Conservation (phyloP, 2,888 invertebrate species). For the Tenthredo distinguenda region DNA sequence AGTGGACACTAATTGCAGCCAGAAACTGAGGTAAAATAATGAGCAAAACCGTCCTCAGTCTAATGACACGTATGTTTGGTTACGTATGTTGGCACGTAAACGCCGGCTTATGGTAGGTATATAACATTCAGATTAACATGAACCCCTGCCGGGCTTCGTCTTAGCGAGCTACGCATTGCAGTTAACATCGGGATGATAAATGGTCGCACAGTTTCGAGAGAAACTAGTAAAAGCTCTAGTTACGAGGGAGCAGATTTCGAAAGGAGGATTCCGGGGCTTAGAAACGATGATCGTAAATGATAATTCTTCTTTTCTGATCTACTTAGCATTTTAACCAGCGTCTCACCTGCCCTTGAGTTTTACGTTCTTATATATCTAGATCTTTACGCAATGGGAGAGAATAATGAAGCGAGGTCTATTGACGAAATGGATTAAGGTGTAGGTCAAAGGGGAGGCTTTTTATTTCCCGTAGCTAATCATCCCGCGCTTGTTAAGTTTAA, state of each 20-base stretch:
- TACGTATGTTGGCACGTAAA: conserved; percentile 36
- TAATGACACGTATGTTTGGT: conserved; percentile 42
- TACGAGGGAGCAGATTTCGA: not conserved
- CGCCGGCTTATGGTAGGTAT: conserved; percentile 15
- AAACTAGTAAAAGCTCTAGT: not conserved
- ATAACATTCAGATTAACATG: conserved; percentile 31
- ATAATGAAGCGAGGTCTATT: conserved; percentile 28
- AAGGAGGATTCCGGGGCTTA: not conserved
- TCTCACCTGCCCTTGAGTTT: not conserved
- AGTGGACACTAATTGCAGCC: conserved; percentile 42
- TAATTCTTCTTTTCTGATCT: not conserved
- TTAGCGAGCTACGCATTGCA: not conserved
- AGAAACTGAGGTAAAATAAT: conserved; percentile 46
- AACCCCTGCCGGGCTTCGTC: not conserved
- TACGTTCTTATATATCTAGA: conserved; percentile 7
- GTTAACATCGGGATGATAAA: not conserved
- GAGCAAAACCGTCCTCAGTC: conserved; percentile 31
- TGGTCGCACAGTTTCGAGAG: not conserved
- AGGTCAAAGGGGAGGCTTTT: conserved; percentile 16
- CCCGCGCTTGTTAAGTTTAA: conserved; percentile 43
- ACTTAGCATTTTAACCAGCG: not conserved
- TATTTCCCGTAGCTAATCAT: conserved; percentile 40
- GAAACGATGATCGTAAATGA: not conserved
- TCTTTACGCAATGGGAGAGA: not conserved
- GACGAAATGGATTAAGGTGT: conserved; percentile 29